Evolutionary conservation across 92 coral and sea anemone genomes (phyloP), one percentile per base, ranked within the genome.

Genomic region (Bergia puertoricense): DNA sequence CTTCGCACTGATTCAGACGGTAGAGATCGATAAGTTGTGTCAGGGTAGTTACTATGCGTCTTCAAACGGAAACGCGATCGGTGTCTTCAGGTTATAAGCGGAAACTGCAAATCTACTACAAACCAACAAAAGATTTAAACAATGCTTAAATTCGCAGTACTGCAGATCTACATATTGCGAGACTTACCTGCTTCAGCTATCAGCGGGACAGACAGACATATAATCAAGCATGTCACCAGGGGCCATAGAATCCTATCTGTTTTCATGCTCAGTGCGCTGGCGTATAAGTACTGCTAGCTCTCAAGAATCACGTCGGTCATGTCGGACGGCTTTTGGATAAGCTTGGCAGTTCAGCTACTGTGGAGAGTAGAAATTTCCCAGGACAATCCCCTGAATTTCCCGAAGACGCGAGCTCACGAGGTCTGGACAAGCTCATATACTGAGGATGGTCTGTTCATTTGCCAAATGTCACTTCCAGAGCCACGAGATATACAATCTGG

Each of bases 151-250:
- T 13, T 44, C 42, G 42, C 42, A 9, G 45, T 18, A 23, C 69
- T 30, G 38, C 77, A 48, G 22, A 72, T 23, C 79, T 20, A 84
- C 66, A 20, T 36, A 46, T 84, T 72, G 67, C 10, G 46, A 84
- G 87, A 71, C 87, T 84, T 84, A 84, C 87, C 87, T 71, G 87
- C 42, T 30, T 37, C 18, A 36, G 42, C 78, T 2, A 69, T 37
- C 87, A 84, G 87, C 87, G 78, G 87, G 87, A 0, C 77, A 30
- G 46, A 51, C 22, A 84, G 79, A 48, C 78, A 45, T 20, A 84
- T 79, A 84, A 84, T 69, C 15, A 84, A 15, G 38, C 40, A 45
- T 84, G 87, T 84, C 87, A 84, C 87, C 65, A 84, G 87, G 66
- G 43, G 87, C 75, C 87, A 46, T 45, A 77, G 30, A 72, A 69